A percentile compares a stretch with the other conserved stretches of the same genome.
These are phyloP conservation scores for Sweltsa coloradensis DNA, from an alignment of 1,140 invertebrate species.

Conservation along the genomic window DNA sequence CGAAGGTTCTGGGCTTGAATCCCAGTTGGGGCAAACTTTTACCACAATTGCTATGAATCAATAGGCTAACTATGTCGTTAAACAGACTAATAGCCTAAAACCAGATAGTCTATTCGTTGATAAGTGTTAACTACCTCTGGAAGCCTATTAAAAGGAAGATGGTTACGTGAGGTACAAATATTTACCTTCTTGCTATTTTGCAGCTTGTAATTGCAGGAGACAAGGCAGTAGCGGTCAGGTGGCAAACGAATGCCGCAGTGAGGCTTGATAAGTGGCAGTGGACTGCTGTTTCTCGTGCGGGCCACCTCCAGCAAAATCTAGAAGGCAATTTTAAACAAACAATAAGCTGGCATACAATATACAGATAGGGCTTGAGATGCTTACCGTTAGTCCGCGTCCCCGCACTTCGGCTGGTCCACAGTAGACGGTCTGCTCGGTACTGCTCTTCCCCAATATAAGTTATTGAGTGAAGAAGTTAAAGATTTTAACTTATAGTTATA, in stretches of 20 bases:
- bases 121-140: no score
- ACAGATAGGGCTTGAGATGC: no score
- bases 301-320: conserved; percentile 76
- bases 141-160: no score
- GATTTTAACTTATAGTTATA: no score
- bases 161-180: neutral
- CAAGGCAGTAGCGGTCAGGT: conserved; percentile 78
- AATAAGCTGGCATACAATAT: no score
- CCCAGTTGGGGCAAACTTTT: no score
- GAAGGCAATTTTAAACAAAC: conserved; percentile 14
- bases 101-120: neutral
- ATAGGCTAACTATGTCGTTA: neutral
- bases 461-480: no score
- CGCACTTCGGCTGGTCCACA: no score
- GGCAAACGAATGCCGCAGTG: conserved; percentile 82
- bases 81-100: neutral
- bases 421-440: no score
- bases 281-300: conserved; percentile 70
- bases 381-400: no score
- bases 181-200: conserved; percentile 24
- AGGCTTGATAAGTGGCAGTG: conserved; percentile 79
- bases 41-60: neutral
- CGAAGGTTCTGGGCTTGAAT: no score
- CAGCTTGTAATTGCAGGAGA: conserved; percentile 66
- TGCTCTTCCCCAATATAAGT: no score